Evolutionary conservation across 2,113 vertebrate species (phyloP).

Genomic region (Elachura formosa): DNA sequence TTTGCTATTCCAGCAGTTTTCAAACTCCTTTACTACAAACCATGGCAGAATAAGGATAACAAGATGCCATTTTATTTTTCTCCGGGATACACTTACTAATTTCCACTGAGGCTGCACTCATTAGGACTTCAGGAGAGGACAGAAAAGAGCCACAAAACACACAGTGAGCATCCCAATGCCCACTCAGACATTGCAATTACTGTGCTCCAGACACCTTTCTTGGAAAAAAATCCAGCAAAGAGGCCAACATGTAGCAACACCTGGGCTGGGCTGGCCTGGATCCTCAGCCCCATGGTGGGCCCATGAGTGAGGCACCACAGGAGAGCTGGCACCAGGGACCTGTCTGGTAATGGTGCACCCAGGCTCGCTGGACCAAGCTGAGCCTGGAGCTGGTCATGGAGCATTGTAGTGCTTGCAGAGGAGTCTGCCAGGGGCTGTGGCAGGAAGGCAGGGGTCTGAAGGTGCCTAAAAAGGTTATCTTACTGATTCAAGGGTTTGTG

Average conservation of each 20-base stretch:
- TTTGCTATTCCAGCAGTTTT: not conserved
- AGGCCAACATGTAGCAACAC: fast-evolving
- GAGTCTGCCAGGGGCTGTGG: not conserved
- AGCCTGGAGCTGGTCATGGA: not conserved
- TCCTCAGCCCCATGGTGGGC: not conserved
- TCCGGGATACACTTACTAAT: not conserved
- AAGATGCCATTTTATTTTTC: not conserved
- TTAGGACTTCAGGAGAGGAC: not conserved
- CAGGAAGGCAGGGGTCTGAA: not conserved
- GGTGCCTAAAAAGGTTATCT: not conserved
- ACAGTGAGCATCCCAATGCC: fast-evolving
- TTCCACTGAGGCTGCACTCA: not conserved
- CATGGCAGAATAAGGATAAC: not conserved
- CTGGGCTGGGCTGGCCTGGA: not conserved
- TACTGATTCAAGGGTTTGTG: not conserved
- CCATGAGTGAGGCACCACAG: not conserved
- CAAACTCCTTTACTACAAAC: not conserved
- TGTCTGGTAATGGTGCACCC: not conserved
- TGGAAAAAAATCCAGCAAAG: not conserved
- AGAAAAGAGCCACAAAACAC: not conserved
- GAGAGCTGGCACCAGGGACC: not conserved
- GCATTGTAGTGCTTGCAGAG: not conserved
- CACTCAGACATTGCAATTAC: not conserved
- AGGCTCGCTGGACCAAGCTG: not conserved
- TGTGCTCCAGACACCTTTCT: not conserved